Evolutionary conservation across 2,888 invertebrate genomes (phyloP).

Genomic region (Catocala nupta): DNA sequence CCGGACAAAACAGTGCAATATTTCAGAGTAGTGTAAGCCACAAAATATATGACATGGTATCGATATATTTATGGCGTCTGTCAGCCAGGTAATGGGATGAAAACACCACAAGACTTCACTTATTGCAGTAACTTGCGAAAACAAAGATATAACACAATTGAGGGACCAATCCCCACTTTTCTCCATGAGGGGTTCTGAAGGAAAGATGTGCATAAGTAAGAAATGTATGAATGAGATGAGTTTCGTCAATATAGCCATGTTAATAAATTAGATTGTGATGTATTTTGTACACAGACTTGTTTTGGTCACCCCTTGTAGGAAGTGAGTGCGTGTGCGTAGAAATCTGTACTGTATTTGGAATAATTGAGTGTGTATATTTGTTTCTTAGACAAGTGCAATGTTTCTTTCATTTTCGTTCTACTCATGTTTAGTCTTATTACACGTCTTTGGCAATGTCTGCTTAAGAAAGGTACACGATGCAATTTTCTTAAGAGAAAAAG

Average conservation of each 20-base stretch:
- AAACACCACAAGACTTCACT: constrained; percentile 79
- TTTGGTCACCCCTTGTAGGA: constrained; percentile 15
- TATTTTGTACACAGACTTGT: constrained; percentile 27
- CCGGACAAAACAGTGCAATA: constrained; percentile 59
- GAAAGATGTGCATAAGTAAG: constrained; percentile 72
- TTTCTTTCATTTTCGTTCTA: too few relatives aligned
- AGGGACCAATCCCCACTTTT: constrained; percentile 42
- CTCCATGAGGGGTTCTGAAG: constrained; percentile 42
- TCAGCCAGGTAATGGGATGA: constrained; percentile 85
- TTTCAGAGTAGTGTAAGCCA: constrained; percentile 60
- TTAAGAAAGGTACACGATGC: too few relatives aligned
- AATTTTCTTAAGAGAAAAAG: too few relatives aligned
- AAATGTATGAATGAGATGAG: constrained; percentile 59
- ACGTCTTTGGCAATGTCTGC: too few relatives aligned
- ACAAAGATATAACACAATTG: constrained; percentile 75
- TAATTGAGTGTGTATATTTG: constrained; percentile 6
- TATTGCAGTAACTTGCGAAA: constrained; percentile 71
- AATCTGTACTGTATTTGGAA: constrained; percentile 12
- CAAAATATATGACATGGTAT: constrained; percentile 74
- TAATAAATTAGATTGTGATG: constrained; percentile 64
- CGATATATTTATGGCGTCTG: constrained; percentile 84
- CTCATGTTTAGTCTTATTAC: too few relatives aligned
- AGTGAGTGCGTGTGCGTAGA: not conserved
- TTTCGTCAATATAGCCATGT: constrained; percentile 59
- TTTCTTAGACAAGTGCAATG: not conserved